Evolutionary conservation across 2,113 vertebrate genomes (phyloP).

Genomic region (Uropsilus gracilis): DNA sequence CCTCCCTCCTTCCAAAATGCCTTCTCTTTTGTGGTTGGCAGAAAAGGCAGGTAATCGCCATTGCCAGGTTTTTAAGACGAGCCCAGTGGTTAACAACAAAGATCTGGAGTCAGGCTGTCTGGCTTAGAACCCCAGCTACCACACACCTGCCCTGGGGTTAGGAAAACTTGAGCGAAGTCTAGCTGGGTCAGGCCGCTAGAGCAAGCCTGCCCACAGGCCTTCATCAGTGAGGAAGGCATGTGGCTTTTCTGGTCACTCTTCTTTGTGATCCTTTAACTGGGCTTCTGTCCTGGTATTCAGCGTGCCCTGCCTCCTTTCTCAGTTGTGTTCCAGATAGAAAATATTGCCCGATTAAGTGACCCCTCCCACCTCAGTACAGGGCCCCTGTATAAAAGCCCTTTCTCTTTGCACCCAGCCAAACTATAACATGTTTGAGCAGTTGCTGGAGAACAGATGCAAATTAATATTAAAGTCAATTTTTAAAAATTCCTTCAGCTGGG

Average conservation of each 20-base stretch:
- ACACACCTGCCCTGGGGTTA: neutral
- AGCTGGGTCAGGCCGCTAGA: no score
- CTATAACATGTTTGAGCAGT: neutral
- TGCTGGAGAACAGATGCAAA: neutral
- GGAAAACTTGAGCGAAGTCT: no score
- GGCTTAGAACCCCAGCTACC: neutral
- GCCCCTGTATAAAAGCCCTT: no score
- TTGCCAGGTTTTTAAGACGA: neutral
- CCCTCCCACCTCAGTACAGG: neutral
- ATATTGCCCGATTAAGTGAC: neutral
- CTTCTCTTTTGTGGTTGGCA: neutral
- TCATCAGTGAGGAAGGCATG: rapidly evolving
- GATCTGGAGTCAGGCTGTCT: neutral
- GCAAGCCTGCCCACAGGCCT: rapidly evolving
- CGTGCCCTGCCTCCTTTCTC: neutral
- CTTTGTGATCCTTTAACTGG: no score
- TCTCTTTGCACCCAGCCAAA: neutral
- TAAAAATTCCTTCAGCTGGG: neutral
- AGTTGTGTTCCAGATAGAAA: neutral
- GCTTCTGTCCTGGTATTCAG: neutral
- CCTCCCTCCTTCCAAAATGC: neutral
- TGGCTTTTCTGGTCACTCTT: neutral
- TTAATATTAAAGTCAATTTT: neutral
- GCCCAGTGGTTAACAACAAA: neutral
- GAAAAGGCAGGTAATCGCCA: neutral